phyloP scores from a whole-genome alignment of 1,140 invertebrate genomes.

The Ylistrum balloti region DNA sequence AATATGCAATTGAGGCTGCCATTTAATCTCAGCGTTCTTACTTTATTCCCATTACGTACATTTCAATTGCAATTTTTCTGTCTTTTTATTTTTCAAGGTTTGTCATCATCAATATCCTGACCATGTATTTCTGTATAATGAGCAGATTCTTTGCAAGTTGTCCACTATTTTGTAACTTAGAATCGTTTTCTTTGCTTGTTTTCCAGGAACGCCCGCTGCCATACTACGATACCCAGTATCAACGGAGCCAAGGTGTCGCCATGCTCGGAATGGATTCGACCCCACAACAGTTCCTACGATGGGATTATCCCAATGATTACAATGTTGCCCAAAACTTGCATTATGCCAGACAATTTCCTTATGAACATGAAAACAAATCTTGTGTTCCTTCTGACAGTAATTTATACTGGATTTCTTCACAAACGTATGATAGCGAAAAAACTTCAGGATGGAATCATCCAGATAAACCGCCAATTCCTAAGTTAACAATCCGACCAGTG shows the following conservation, averaged over 20 bases:
- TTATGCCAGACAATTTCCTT: conserved; percentile 2
- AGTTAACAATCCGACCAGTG: neutral
- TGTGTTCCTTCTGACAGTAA: neutral
- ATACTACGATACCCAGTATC: neutral
- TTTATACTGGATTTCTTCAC: neutral
- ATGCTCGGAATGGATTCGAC: neutral
- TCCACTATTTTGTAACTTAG: too few species aligned
- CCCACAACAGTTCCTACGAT: neutral
- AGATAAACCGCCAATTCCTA: conserved; percentile 24
- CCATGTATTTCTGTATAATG: too few species aligned
- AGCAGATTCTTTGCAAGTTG: too few species aligned
- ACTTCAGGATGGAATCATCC: neutral
- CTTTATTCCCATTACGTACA: too few species aligned
- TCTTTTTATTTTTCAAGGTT: too few species aligned
- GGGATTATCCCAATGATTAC: neutral
- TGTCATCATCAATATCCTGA: too few species aligned
- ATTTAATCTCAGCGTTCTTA: too few species aligned
- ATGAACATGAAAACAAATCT: neutral
- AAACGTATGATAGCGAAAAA: neutral
- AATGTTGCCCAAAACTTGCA: neutral
- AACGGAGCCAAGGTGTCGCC: neutral
- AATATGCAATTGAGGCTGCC: too few species aligned
- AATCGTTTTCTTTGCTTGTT: neutral
- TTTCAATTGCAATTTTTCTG: too few species aligned
- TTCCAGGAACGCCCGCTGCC: neutral